Base-by-base conservation (phyloP, 2,888 invertebrate genomes). In the Clitarchus hookeri region DNA sequence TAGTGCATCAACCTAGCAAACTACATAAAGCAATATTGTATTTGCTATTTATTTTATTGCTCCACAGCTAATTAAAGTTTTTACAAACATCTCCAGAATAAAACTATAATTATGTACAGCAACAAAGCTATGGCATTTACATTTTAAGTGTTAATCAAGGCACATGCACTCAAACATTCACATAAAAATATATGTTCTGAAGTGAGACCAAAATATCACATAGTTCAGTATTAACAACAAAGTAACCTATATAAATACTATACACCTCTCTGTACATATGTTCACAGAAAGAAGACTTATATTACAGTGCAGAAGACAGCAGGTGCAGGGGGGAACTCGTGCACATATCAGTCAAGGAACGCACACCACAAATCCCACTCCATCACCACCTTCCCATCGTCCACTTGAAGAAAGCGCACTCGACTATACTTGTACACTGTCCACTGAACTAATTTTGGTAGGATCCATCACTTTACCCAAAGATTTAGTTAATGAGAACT, bases 211-310 rank as follows among this genome's bases (percentile, higher is more conserved):
- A 65, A 6, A 16, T 65, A 65, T 65, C 65, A 65, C 65, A 65
- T 23, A 65, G n/a, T n/a, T 65, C 8, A 11, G 16, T 65, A 65
- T 19, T 65, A 65, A 65, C 8, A 65, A 65, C 65, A 65, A 6
- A 65, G 65, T 65, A 65, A 65, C 65, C n/a, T 65, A n/a, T n/a
- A 65, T n/a, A 65, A 65, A 65, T 65, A 65, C 65, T 65, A 65
- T 65, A 16, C 11, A 16, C 8, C 48, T 65, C 65, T 65, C 23
- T 65, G 11, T 65, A 65, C 65, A 65, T 16, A 65, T 65, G 65
- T 65, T 65, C 16, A 65, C 65, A 65, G 16, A 16, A n/a, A 65
- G 8, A 8, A 65, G n/a, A n/a, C 19, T 4, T 65, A 65, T 65
- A 6, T 65, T 65, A 65, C 65, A 65, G 65, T 65, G 65, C 65